Evolutionary conservation across 35 echinoderm and acorn worm species (phyloP), one percentile per base, ranked within the genome.

Genomic region (Ophiothrix spiculata): DNA sequence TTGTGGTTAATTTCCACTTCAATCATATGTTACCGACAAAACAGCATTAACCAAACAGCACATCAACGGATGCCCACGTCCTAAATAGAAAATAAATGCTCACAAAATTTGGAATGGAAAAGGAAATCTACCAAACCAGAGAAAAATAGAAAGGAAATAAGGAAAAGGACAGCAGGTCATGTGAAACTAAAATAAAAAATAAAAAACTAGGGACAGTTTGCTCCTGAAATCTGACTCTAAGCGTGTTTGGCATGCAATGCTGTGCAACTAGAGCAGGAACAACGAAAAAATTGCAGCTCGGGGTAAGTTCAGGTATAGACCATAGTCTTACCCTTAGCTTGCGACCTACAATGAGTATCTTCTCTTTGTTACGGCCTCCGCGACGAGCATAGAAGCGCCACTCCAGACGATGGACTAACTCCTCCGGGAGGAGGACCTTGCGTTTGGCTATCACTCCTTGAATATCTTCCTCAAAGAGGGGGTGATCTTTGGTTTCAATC

Each of bases 301-400:
- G 60, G 60, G 60, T 69, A 69, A 69, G 60, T 15, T 4, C 16
- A 19, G 6, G 6, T 69, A 69, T 6, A 69, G 6, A 69, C 60
- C 54, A 0, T 36, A n/a, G 36, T 45, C 82, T 83, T 75, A 99
- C 96, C 87, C 89, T 85, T 4, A 99, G 87, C 16, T 83, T 94
- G 14, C 96, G 56, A 45, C 92, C 86, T 32, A 99, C 89, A 35
- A 94, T 54, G 31, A 94, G 86, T 14, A 99, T 90, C 64, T 89
- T 94, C 73, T 94, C 83, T 75, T 85, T 91, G 81, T 90, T 90
- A 33, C 83, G 64, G 15, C 94, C 94, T 29, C 96, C 96, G 19
- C 86, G 79, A 0, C 80, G 40, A 1, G 87, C 92, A 13, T 87
- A 89, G 92, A 91, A 99, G 33, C 84, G 77, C 96, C 96, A 99